Percentiles rank a stretch among this genome's conserved stretches.
phyloP scores from a whole-genome alignment of 2,797 vertebrate genomes.

The Tenualosa ilisha region DNA sequence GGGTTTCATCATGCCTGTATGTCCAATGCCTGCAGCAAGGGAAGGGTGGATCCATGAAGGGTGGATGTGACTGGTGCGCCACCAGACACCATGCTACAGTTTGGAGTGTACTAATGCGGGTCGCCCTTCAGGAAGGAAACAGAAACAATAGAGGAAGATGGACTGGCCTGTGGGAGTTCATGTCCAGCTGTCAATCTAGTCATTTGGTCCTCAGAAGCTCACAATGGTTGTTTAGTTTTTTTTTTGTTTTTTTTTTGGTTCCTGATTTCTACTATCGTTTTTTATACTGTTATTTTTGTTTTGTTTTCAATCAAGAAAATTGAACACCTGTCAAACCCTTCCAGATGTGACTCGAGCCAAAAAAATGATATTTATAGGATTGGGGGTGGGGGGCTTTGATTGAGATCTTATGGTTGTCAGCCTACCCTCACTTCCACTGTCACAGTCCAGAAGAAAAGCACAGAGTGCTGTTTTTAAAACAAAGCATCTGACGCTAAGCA shows the following conservation, averaged over 20 bases:
- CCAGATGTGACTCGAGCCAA: slow-evolving; percentile 46
- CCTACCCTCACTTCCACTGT: slow-evolving; percentile 35
- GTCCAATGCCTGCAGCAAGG: neutral
- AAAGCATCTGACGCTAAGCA: slow-evolving; percentile 69
- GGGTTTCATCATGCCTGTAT: neutral
- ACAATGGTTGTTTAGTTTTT: slow-evolving; percentile 29
- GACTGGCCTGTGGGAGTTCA: slow-evolving; percentile 9
- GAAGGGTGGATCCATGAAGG: neutral
- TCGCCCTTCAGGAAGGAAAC: neutral
- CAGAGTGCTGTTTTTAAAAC: slow-evolving; percentile 59
- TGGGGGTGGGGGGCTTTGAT: slow-evolving; percentile 27
- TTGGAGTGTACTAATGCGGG: neutral
- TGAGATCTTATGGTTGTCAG: slow-evolving; percentile 30
- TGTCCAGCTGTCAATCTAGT: slow-evolving; percentile 4
- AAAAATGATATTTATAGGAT: neutral
- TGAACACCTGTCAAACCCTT: slow-evolving; percentile 33
- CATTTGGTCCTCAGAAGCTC: slow-evolving; percentile 5
- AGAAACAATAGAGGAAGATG: neutral
- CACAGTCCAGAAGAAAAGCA: slow-evolving; percentile 62
- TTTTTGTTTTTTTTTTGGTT: neutral
- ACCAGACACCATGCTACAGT: neutral
- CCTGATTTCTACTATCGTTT: neutral
- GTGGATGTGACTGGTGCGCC: neutral
- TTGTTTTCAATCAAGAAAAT: slow-evolving; percentile 36
- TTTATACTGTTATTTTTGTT: slow-evolving; percentile 12